Evolutionary conservation across 2,113 vertebrate species (phyloP).

Genomic region (Tichodroma muraria): DNA sequence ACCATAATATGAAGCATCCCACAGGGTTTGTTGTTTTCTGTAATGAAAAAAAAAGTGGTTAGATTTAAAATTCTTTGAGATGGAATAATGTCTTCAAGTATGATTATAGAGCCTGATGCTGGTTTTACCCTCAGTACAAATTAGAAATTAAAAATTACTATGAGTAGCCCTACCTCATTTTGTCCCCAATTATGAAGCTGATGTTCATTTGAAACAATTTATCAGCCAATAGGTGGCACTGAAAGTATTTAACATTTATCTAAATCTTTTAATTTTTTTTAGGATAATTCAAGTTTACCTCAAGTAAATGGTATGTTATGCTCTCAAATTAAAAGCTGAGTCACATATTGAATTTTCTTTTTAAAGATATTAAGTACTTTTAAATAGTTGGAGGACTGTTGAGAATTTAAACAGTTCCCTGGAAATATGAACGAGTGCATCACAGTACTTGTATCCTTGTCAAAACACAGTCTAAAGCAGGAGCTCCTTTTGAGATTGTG

Average conservation of each 20-base stretch:
- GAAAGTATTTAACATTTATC: constrained; percentile 44
- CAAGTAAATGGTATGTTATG: background rate
- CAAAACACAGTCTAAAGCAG: background rate
- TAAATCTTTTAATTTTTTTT: background rate
- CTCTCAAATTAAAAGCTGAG: constrained; percentile 26
- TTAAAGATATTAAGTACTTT: constrained; percentile 11
- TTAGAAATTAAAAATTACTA: background rate
- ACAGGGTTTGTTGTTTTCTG: background rate
- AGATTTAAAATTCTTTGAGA: background rate
- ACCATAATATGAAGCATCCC: background rate
- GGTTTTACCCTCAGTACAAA: background rate
- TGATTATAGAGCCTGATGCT: background rate
- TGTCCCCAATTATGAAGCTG: background rate
- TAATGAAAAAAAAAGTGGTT: background rate
- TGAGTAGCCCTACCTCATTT: background rate
- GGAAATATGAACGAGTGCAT: background rate
- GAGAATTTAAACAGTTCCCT: background rate
- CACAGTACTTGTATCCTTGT: background rate
- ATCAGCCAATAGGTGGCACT: constrained; percentile 62
- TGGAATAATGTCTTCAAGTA: background rate
- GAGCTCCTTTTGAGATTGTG: background rate
- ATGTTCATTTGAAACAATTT: background rate
- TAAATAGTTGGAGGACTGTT: background rate
- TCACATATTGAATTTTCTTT: background rate
- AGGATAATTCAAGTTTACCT: background rate